Percentiles rank a stretch among this genome's conserved stretches.
phyloP scores from a whole-genome alignment of 1,140 invertebrate species.

The Hetaerina americana region DNA sequence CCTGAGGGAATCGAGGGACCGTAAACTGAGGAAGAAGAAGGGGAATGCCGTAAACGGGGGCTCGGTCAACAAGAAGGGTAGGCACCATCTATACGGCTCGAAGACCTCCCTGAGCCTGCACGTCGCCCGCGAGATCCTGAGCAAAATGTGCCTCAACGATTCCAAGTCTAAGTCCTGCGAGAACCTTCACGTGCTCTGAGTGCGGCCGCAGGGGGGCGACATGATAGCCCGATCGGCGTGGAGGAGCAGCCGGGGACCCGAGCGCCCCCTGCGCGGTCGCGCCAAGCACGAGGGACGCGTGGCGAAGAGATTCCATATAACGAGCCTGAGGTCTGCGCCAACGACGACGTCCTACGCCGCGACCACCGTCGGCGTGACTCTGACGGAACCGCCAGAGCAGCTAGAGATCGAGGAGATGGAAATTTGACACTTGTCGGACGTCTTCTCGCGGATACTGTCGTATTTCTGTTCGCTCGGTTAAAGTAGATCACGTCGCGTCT shows the following conservation, averaged over 20 bases:
- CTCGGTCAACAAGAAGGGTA: slow-evolving; percentile 11
- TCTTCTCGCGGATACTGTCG: too few species aligned
- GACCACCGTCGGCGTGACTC: neutral
- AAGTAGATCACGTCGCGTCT: too few species aligned
- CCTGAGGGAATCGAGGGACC: slow-evolving; percentile 54
- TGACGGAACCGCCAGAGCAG: neutral
- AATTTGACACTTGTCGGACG: neutral
- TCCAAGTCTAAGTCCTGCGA: slow-evolving; percentile 83
- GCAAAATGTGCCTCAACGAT: slow-evolving; percentile 76
- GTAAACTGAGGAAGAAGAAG: slow-evolving; percentile 36
- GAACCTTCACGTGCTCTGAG: slow-evolving; percentile 75
- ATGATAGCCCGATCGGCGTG: neutral
- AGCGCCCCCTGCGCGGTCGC: neutral
- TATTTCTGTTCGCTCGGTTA: too few species aligned
- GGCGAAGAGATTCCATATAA: neutral
- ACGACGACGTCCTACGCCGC: neutral
- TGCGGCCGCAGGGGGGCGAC: neutral
- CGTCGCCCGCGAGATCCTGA: slow-evolving; percentile 61
- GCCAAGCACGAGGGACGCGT: neutral
- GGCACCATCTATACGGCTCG: slow-evolving; percentile 44
- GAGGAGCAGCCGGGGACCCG: neutral
- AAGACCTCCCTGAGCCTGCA: slow-evolving; percentile 60
- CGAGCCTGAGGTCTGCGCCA: neutral
- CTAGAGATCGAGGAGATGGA: neutral
- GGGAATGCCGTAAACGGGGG: slow-evolving; percentile 28